Evolutionary conservation across 2,113 vertebrate genomes (phyloP), one percentile per base, ranked within the genome.

Genomic region (Promerops cafer): DNA sequence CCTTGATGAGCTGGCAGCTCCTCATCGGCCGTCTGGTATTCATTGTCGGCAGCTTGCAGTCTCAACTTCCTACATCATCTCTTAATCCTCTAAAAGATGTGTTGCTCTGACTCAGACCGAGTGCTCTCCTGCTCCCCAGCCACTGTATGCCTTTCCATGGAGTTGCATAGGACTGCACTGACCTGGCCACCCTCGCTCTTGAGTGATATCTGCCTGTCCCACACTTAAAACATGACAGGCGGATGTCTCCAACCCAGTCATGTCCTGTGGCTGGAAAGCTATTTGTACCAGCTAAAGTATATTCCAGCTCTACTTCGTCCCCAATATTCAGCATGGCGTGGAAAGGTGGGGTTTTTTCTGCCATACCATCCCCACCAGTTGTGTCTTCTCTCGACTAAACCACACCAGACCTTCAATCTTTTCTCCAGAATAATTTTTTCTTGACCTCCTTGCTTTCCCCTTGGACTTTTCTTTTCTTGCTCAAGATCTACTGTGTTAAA

Each of bases 1-100:
- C 89, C 91, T 94, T 93, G 91, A 91, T 77, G 93, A 96, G 78
- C 91, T 96, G 95, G 95, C 95, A 96, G 84, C 65, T 2, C 63
- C 7, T 3, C 87, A 52, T 74, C 50, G 8, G 70, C 78, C 39
- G 89, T 96, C 96, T 95, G 93, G 93, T 91, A 90, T 95, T 96
- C 84, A 93, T 95, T 96, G 94, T 80, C 89, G 10, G 82, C 87
- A 95, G 74, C 89, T 95, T 79, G 75, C 84, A 90, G 90, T 50
- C 96, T 93, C 89, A 87, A 83, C 93, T 96, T 96, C 95, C 93
- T 94, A 94, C 94, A 94, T 93, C 84, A 89, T 95, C 94, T 50
- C 63, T 76, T 96, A 93, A 89, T 90, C 79, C 88, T 88, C 83
- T 68, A 7, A 86, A 92, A 90, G 85, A 96, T 72, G 84, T 79